Base-by-base conservation (phyloP, 92 coral and sea anemone genomes). In the Phenganax subtilis region DNA sequence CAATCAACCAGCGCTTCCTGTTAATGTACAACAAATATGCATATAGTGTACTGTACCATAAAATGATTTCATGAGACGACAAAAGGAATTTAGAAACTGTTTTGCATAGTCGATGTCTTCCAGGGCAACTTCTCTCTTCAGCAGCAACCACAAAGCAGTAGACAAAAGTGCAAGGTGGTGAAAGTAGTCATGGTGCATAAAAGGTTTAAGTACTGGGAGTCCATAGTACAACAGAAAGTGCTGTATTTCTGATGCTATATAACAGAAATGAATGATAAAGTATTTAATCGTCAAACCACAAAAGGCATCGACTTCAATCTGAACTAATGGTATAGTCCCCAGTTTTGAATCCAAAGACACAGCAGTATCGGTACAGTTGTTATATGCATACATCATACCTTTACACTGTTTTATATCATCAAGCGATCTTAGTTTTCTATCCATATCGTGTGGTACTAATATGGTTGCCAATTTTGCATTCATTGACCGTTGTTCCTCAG, bases 401-500 rank as follows among this genome's bases (percentile, higher is more conserved):
- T 88, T 88, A 86, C 88, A 85, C 10, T 74, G 67, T 62, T 80
- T 81, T 3, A 88, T 65, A 65, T 76, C 66, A 10, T 85, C 91
- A 51, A 88, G 85, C n/a, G 86, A 58, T 54, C 91, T 69, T 27
- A 88, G 86, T 54, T 87, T 87, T 71, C 85, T 84, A 25, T 87
- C 82, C 86, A 87, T 85, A 67, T 87, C 90, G 80, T 87, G 90
- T n/a, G 90, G 90, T 6, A 84, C 90, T 9, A 70, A 70, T 54
- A 84, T 80, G 72, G 73, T 51, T 25, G 11, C 44, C 54, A 84
- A 31, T 57, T 69, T 87, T 12, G 71, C 77, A 72, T 87, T 87
- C 9, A 87, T 55, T 28, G 10, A 29, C 64, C 73, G 80, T 74
- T 85, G 85, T 72, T 59, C 59, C 57, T 10, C 70, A 11, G 87